Evolutionary conservation across 2,888 invertebrate species (phyloP).

Genomic region (Dynastes hyllus): DNA sequence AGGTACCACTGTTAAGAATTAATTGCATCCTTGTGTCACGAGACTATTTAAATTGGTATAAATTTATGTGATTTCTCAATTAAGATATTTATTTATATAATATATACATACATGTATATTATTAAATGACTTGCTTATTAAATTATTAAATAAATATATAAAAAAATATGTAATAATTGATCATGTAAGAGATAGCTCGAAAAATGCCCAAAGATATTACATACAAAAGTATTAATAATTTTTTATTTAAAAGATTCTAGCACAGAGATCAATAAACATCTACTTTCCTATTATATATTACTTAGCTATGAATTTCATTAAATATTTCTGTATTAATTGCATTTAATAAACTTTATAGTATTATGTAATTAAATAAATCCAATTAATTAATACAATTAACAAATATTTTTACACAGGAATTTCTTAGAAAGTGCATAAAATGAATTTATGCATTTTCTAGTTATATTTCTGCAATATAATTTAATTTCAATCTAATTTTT

Average conservation of each 20-base stretch:
- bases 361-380: conserved; percentile 20
- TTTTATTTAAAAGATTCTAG: conserved; percentile 1
- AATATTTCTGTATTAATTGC: conserved; percentile 26
- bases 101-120: conserved; percentile 40
- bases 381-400: background rate
- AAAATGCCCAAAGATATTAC: background rate
- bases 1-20: conserved; percentile 59
- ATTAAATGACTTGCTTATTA: conserved; percentile 45
- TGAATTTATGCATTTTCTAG: background rate
- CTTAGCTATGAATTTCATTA: conserved; percentile 13
- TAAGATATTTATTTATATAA: conserved; percentile 56
- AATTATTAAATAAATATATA: conserved; percentile 47
- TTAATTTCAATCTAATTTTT: background rate
- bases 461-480: background rate
- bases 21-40: conserved; percentile 60
- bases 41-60: conserved; percentile 54
- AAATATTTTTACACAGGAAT: background rate
- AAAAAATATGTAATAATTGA: conserved; percentile 31
- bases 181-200: background rate
- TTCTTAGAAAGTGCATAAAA: background rate
- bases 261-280: conserved; percentile 23
- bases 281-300: conserved; percentile 6
- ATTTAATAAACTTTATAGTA: conserved; percentile 34
- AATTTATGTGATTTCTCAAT: conserved; percentile 59
- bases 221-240: background rate